These are phyloP conservation scores for Morone chrysops DNA, from an alignment of 2,113 vertebrate species.

Conservation along the genomic window DNA sequence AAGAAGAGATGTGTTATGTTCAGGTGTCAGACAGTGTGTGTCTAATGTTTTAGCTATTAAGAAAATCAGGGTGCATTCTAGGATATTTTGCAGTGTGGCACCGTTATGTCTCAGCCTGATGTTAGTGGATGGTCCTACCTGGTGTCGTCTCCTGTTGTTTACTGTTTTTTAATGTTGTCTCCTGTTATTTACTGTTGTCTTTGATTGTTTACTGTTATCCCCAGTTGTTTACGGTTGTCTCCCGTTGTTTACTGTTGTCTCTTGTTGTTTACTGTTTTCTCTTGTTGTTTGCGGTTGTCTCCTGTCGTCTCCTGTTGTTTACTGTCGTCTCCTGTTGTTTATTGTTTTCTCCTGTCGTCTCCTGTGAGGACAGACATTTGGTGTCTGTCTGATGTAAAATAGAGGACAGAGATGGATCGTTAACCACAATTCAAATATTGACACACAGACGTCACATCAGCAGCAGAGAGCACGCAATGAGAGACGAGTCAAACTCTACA, in stretches of 20 bases:
- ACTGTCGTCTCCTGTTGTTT: not conserved
- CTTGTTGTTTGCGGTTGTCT: not conserved
- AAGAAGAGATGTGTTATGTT: too few relatives aligned
- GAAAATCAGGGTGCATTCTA: too few relatives aligned
- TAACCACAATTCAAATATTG: slow-evolving; percentile 75
- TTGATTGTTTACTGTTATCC: too few relatives aligned
- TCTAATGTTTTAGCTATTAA: too few relatives aligned
- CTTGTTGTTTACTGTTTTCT: not conserved
- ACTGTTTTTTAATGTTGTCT: too few relatives aligned
- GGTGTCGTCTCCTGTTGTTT: not conserved
- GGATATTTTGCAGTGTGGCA: too few relatives aligned
- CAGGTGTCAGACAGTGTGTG: too few relatives aligned
- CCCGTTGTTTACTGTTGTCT: too few relatives aligned
- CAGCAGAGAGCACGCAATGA: not conserved
- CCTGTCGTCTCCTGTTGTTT: too few relatives aligned
- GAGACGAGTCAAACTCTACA: not conserved
- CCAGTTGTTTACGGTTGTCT: too few relatives aligned
- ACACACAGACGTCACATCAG: slow-evolving; percentile 38
- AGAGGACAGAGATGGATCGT: slow-evolving; percentile 40
- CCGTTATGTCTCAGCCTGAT: not conserved
- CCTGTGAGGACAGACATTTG: not conserved
- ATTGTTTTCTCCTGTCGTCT: not conserved
- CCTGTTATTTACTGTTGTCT: too few relatives aligned
- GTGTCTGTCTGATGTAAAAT: slow-evolving; percentile 17
- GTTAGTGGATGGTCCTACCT: not conserved